Evolutionary conservation across 2,113 vertebrate species (phyloP), one percentile per base, ranked within the genome.

Genomic region (Vanacampus margaritifer): DNA sequence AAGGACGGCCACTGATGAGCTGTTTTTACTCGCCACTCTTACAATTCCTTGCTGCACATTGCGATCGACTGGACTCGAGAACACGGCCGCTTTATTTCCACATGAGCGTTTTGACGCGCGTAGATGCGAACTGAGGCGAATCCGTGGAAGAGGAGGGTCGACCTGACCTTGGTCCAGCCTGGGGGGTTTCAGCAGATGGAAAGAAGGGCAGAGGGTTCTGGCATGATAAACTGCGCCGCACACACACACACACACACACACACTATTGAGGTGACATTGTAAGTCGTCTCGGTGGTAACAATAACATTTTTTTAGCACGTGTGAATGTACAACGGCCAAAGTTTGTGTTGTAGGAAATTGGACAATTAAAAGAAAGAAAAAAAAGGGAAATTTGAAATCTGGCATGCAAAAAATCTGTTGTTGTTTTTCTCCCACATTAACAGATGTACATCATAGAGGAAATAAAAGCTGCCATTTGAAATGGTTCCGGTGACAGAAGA

Each of bases 141-240:
- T 73, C 69, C 68, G 69, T 37, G 36, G 35, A 65, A 69, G 63
- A 75, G 78, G 67, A 79, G 75, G 71, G 39, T 68, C 69, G 81
- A 23, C 82, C 73, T 89, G 86, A 90, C 86, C 86, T 89, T 89
- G 87, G 79, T 89, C 76, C 84, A 85, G 86, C 87, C 89, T 85
- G 74, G 83, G 85, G 88, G 86, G 86, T 61, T 86, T 84, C 79
- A 84, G 81, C 89, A 89, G 89, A 87, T 88, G 84, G 87, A 89
- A 78, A 83, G 83, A 84, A 82, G 81, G 88, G 79, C 79, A 85
- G 81, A 86, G 86, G 82, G 82, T 73, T 84, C 79, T 88, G 85
- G 84, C 88, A 84, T 71, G 50, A 71, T 36, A 68, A 68, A 67
- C 80, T 78, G 41, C 60, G 65, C 35, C 72, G 80, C 59, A 73